A percentile compares a stretch with the other conserved stretches of the same genome.
Conservation (phyloP, 2,888 invertebrate genomes). For the Dorcus hopei region DNA sequence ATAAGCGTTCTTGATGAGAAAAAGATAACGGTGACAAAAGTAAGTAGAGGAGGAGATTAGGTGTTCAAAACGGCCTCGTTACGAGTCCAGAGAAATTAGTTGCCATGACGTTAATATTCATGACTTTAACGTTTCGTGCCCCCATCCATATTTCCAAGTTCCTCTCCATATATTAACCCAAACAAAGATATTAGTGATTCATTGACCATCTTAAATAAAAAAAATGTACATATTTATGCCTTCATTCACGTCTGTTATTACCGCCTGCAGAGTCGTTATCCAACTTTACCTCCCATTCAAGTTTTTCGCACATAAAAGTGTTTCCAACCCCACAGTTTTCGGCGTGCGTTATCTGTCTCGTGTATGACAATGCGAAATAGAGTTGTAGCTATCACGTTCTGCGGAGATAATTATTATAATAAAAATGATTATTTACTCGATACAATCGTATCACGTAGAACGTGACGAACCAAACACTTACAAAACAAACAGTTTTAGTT, state of each 20-base stretch:
- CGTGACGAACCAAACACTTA: no score
- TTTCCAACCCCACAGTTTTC: no score
- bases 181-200: slow-evolving; percentile 63
- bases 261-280: slow-evolving; percentile 66
- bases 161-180: slow-evolving; percentile 66
- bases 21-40: slow-evolving; percentile 54
- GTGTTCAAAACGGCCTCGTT: slow-evolving; percentile 65
- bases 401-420: no score
- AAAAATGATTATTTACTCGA: no score
- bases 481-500: no score
- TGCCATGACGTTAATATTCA: slow-evolving; percentile 64
- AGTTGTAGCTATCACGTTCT: no score
- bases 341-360: no score
- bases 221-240: not conserved
- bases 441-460: no score
- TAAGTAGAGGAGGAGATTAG: slow-evolving; percentile 55
- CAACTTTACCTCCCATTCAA: slow-evolving; percentile 77
- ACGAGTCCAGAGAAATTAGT: slow-evolving; percentile 65
- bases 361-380: no score
- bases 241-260: slow-evolving; percentile 60
- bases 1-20: slow-evolving; percentile 52
- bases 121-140: slow-evolving; percentile 66
- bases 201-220: slow-evolving; percentile 10
- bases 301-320: slow-evolving; percentile 1
- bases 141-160: slow-evolving; percentile 61